A percentile compares a stretch with the other conserved stretches of the same genome.
phyloP scores from a whole-genome alignment of 2,888 invertebrate genomes.

The Schizaphis graminum region DNA sequence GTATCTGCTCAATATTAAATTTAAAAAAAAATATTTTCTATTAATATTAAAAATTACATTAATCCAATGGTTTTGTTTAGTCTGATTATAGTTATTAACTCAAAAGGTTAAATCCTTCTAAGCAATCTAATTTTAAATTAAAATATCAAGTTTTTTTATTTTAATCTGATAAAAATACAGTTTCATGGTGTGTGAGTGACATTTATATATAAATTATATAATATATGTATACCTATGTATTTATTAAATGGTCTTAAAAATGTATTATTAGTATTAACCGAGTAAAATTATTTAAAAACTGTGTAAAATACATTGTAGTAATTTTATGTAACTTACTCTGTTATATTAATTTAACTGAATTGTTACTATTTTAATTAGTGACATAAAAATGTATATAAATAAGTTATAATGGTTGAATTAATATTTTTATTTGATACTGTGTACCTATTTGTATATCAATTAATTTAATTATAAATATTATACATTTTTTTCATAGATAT shows the following conservation, averaged over 20 bases:
- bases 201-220: neutral
- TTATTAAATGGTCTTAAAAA: neutral
- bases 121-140: neutral
- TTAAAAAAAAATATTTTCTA: neutral
- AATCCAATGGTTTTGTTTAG: neutral
- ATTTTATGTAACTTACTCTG: neutral
- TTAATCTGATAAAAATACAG: neutral
- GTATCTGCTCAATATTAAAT: neutral
- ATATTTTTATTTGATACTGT: neutral
- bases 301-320: neutral
- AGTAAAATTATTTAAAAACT: neutral
- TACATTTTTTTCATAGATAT: neutral
- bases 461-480: neutral
- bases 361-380: neutral
- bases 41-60: neutral
- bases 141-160: neutral
- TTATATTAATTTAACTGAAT: neutral
- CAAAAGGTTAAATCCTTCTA: neutral
- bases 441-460: neutral
- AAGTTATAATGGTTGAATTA: neutral
- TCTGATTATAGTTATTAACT: neutral
- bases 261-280: neutral
- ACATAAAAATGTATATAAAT: neutral
- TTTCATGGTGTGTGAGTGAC: neutral
- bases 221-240: neutral